These are phyloP conservation scores for Psittacula derbiana DNA, from an alignment of 2,797 vertebrate species.

Conservation along the genomic window DNA sequence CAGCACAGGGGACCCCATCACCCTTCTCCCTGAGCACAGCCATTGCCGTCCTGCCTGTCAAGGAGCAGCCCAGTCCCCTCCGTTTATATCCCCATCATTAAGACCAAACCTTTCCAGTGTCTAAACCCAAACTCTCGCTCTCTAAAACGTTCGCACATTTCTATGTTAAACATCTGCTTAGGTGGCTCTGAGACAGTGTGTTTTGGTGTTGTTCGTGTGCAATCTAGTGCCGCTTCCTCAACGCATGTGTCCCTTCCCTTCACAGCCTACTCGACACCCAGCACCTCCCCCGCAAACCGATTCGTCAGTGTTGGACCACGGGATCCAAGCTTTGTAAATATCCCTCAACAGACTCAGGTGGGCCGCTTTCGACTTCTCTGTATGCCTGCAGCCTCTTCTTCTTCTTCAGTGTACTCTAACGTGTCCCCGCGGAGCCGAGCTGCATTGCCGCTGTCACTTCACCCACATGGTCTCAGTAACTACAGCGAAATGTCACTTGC, in stretches of 20 bases:
- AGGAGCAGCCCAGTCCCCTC: not conserved
- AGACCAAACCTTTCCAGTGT: slow-evolving; percentile 24
- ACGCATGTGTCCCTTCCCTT: slow-evolving; percentile 83
- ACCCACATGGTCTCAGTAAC: slow-evolving; percentile 70
- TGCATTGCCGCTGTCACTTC: slow-evolving; percentile 65
- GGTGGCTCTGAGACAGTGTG: slow-evolving; percentile 76
- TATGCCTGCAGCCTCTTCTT: slow-evolving; percentile 75
- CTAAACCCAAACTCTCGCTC: slow-evolving; percentile 68
- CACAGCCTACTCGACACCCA: slow-evolving; percentile 97
- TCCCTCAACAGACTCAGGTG: slow-evolving; percentile 99
- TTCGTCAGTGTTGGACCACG: slow-evolving; percentile 98
- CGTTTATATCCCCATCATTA: not conserved
- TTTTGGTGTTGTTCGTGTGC: slow-evolving; percentile 81
- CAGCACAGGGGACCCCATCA: not conserved
- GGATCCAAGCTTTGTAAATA: slow-evolving; percentile 99
- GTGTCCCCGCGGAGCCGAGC: slow-evolving; percentile 65
- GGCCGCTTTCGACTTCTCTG: slow-evolving; percentile 81
- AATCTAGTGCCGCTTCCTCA: slow-evolving; percentile 83
- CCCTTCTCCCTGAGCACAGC: not conserved
- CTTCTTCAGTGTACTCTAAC: slow-evolving; percentile 62
- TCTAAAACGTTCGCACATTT: slow-evolving; percentile 75
- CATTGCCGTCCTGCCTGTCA: not conserved
- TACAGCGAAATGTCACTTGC: slow-evolving; percentile 60
- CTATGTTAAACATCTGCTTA: slow-evolving; percentile 74
- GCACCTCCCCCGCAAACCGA: slow-evolving; percentile 96